Evolutionary conservation across 2,113 vertebrate species (phyloP).

Genomic region (Saguinus imperator): DNA sequence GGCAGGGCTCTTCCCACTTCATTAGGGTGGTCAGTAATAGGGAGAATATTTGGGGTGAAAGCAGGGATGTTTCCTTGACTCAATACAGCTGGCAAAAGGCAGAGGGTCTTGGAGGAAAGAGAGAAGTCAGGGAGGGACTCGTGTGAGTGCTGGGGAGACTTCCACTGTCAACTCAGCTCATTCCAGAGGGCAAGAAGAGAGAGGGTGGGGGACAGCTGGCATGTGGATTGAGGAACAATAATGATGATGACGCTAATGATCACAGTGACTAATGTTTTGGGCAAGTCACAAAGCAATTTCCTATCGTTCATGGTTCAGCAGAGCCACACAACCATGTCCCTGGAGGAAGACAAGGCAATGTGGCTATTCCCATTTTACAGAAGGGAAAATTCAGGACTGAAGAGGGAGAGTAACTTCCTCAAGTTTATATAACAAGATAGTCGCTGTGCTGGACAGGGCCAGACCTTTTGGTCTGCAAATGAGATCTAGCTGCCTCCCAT

Average conservation of each 20-base stretch:
- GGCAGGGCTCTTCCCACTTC: background rate
- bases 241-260: no score
- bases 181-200: background rate
- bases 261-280: background rate
- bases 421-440: background rate
- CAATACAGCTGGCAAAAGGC: background rate
- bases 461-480: background rate
- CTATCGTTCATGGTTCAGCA: background rate
- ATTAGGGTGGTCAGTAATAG: background rate
- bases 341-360: background rate
- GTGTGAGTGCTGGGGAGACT: background rate
- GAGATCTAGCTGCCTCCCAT: background rate
- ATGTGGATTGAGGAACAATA: background rate
- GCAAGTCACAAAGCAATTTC: background rate
- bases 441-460: background rate
- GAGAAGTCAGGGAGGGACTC: no score
- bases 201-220: background rate
- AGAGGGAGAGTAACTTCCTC: background rate
- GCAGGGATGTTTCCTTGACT: background rate
- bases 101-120: background rate
- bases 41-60: background rate
- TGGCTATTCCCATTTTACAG: background rate
- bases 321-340: background rate
- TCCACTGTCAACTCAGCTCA: background rate
- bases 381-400: background rate